Conservation (phyloP, 1,140 invertebrate species). For the Archivesica marissinica region DNA sequence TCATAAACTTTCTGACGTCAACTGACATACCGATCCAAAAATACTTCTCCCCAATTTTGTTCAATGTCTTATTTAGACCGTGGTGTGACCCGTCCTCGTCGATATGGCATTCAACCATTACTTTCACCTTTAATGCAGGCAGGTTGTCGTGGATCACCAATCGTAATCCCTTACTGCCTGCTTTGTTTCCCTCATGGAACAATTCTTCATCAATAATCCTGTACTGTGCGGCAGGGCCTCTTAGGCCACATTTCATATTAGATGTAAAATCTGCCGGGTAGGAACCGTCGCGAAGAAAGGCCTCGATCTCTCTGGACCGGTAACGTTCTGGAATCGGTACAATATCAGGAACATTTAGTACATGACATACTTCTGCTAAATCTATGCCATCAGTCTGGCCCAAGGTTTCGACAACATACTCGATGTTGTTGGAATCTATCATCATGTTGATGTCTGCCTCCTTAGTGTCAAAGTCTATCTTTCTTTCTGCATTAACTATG, state of each 20-base stretch:
- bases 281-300: conserved; percentile 17
- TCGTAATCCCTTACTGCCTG: conserved; percentile 32
- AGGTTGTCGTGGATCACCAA: conserved; percentile 52
- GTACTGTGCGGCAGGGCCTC: conserved; percentile 43
- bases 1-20: conserved; percentile 56
- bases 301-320: conserved; percentile 54
- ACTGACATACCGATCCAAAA: conserved; percentile 41
- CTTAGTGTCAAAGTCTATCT: not conserved
- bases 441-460: conserved; percentile 1
- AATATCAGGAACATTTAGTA: conserved; percentile 54
- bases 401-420: conserved; percentile 58
- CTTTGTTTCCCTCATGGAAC: conserved; percentile 51
- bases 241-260: conserved; percentile 56
- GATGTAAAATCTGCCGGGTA: conserved; percentile 46
- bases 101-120: conserved; percentile 59
- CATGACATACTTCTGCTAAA: conserved; percentile 54
- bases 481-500: conserved; percentile 56
- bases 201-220: conserved; percentile 45
- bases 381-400: conserved; percentile 38
- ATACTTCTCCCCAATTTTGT: conserved; percentile 32
- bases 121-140: conserved; percentile 54
- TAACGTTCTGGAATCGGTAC: conserved; percentile 51
- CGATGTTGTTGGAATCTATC: conserved; percentile 59
- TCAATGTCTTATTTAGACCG: conserved; percentile 48
- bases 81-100: conserved; percentile 54